Percentiles rank a stretch among this genome's conserved stretches.
phyloP scores from a whole-genome alignment of 2,888 invertebrate species.

The Enchytraeus crypticus region DNA sequence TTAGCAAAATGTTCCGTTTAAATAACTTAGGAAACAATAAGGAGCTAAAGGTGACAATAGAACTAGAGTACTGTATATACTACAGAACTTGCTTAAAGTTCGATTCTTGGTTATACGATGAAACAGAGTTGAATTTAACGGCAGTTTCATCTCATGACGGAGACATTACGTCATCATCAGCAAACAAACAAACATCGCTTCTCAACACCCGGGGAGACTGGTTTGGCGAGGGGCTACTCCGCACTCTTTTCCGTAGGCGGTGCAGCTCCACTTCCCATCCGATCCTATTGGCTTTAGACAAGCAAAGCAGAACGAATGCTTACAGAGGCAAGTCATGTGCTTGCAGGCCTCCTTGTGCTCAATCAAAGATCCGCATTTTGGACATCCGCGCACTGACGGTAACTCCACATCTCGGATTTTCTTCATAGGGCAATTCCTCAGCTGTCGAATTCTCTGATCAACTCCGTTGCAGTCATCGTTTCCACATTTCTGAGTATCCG shows the following conservation, averaged over 20 bases:
- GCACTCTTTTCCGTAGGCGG: not conserved
- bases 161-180: too few species aligned
- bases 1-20: too few species aligned
- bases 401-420: not conserved
- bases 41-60: too few species aligned
- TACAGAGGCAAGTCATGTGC: slow-evolving; percentile 3
- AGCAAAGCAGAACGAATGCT: slow-evolving; percentile 1
- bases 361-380: slow-evolving; percentile 4
- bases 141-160: too few species aligned
- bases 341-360: slow-evolving; percentile 2
- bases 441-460: not conserved
- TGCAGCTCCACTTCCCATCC: not conserved
- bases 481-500: not conserved
- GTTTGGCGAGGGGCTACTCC: not conserved
- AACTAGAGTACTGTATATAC: too few species aligned
- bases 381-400: slow-evolving; percentile 3
- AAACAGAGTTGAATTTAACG: too few species aligned
- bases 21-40: too few species aligned
- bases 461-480: not conserved
- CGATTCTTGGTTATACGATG: too few species aligned
- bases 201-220: too few species aligned
- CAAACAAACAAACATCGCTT: too few species aligned
- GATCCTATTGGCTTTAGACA: slow-evolving; percentile 1
- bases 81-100: too few species aligned
- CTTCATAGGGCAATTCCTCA: not conserved